Evolutionary conservation across 64 coral and sea anemone genomes (phyloP), one percentile per base, ranked within the genome.

Genomic region (Montipora sp.): DNA sequence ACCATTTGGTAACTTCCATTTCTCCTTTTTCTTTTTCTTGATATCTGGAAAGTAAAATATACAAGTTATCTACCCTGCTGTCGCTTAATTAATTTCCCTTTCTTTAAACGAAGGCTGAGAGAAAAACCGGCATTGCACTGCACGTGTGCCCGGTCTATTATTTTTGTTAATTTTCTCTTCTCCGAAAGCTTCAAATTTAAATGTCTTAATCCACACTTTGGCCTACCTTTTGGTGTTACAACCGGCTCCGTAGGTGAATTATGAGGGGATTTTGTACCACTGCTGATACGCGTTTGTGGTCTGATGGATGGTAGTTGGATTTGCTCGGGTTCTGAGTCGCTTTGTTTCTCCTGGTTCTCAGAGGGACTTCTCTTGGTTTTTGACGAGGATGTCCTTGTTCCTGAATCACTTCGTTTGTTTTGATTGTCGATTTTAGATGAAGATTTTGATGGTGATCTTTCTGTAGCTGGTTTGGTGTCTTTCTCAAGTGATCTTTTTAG

Each of bases 21-120:
- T 69, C 66, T 85, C 11, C 82, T 71, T 70, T 50, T 85, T 72
- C 82, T 85, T 63, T 20, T 72, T 49, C 66, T 85, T 68, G 45
- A 69, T 48, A 50, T 85, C 82, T 85, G 59, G n/a, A 20, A 10
- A 70, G 12, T 48, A 51, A 11, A 63, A 14, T 3, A 63, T 63
- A 15, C 1, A 63, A 63, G 60, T 63, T 63, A 63, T 63, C 14
- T 63, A 63, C 60, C 0, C 3, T 16, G 14, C 8, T 16, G 3
- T 8, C 2, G 53, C 53, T 11, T 57, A 11, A 11, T 57, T 57
- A 8, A 57, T 8, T 57, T 57, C 11, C 53, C 53, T 57, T 57
- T 57, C 53, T 57, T 57, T 36, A 1, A 8, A 57, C 53, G 11
- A 57, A 8, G 53, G 53, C 53, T 57, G 11, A 6, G 53, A 57